These are phyloP conservation scores for Incurvaria masculella DNA, from an alignment of 2,888 invertebrate species.

Conservation along the genomic window DNA sequence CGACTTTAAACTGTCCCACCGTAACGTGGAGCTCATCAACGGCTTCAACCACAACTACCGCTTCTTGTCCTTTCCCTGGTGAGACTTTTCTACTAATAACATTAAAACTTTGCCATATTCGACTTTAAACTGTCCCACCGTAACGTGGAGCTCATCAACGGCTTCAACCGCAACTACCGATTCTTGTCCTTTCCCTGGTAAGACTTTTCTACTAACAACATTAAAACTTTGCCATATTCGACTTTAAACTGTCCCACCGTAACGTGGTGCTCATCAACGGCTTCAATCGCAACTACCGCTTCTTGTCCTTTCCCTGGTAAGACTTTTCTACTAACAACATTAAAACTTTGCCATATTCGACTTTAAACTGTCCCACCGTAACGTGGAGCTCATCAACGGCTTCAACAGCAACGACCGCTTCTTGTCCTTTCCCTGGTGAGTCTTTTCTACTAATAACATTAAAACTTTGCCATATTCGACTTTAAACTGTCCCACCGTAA, in stretches of 20 bases:
- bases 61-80: slow-evolving; percentile 25
- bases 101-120: slow-evolving; percentile 61
- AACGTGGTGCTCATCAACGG: slow-evolving; percentile 58
- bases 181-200: slow-evolving; percentile 25
- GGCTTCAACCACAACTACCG: slow-evolving; percentile 60
- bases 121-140: slow-evolving; percentile 56
- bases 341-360: slow-evolving; percentile 63
- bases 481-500: slow-evolving; percentile 56
- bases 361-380: slow-evolving; percentile 54
- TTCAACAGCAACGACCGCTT: slow-evolving; percentile 61
- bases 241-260: slow-evolving; percentile 54
- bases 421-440: slow-evolving; percentile 20
- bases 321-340: no score
- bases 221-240: slow-evolving; percentile 62
- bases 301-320: slow-evolving; percentile 24
- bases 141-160: slow-evolving; percentile 57
- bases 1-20: slow-evolving; percentile 54
- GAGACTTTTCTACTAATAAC: no score
- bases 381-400: slow-evolving; percentile 55
- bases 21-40: slow-evolving; percentile 59
- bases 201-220: no score
- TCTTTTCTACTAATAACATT: no score
- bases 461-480: slow-evolving; percentile 62
- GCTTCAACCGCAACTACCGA: slow-evolving; percentile 60
- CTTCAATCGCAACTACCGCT: slow-evolving; percentile 60